Evolutionary conservation across 2,888 invertebrate species (phyloP).

Genomic region (Volucella inanis): DNA sequence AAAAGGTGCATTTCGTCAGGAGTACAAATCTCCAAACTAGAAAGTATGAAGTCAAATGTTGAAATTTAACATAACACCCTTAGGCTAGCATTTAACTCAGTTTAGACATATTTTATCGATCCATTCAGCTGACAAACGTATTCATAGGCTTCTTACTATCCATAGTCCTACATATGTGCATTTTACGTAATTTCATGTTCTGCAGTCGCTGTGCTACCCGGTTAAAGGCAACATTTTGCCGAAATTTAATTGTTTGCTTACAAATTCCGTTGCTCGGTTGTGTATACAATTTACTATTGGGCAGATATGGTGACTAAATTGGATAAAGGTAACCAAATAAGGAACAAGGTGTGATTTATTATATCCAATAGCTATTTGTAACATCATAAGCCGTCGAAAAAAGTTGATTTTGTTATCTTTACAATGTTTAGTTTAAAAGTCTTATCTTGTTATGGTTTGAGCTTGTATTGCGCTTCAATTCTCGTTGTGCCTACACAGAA

Average conservation of each 20-base stretch:
- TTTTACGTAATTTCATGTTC: slow-evolving; percentile 64
- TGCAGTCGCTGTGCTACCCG: slow-evolving; percentile 11
- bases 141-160: slow-evolving; percentile 41
- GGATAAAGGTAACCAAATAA: slow-evolving; percentile 14
- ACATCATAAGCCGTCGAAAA: too few relatives aligned
- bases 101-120: slow-evolving; percentile 63
- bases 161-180: slow-evolving; percentile 35
- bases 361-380: not conserved
- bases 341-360: not conserved
- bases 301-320: slow-evolving; percentile 1
- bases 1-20: not conserved
- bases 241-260: not conserved
- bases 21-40: not conserved
- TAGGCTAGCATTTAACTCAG: slow-evolving; percentile 41
- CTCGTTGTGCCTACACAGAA: too few relatives aligned
- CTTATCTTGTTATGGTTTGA: too few relatives aligned
- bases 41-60: not conserved
- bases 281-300: not conserved
- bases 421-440: too few relatives aligned
- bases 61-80: not conserved
- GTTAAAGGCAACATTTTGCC: not conserved
- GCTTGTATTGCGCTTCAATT: too few relatives aligned
- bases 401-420: too few relatives aligned
- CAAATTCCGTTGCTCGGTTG: not conserved
- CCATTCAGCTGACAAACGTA: slow-evolving; percentile 38